These are phyloP conservation scores for Tauraco hartlaubi DNA, from an alignment of 2,797 vertebrate species.

Conservation along the genomic window DNA sequence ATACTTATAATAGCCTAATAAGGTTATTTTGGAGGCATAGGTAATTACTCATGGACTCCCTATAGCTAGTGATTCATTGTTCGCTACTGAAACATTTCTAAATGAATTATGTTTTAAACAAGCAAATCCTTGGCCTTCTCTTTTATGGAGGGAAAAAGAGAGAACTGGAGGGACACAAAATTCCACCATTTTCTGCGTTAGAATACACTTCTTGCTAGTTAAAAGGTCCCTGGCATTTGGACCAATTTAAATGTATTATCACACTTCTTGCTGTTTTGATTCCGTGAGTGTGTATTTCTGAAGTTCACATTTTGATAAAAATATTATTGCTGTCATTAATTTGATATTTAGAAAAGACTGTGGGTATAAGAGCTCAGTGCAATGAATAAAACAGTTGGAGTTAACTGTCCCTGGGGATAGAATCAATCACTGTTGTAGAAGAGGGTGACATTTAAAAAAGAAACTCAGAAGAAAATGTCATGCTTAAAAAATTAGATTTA, in stretches of 20 bases:
- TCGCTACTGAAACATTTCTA: constrained; percentile 46
- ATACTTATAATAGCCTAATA: constrained; percentile 58
- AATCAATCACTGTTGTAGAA: constrained; percentile 85
- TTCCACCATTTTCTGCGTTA: neutral
- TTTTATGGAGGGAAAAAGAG: neutral
- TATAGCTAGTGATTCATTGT: constrained; percentile 51
- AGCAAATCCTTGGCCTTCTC: constrained; percentile 43
- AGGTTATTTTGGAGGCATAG: constrained; percentile 63
- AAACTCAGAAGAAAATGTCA: constrained; percentile 86
- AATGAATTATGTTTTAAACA: constrained; percentile 62
- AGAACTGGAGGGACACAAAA: neutral
- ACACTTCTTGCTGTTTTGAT: neutral
- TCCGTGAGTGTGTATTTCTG: constrained; percentile 10
- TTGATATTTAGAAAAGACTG: constrained; percentile 65
- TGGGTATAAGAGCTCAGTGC: constrained; percentile 61
- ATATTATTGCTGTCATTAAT: constrained; percentile 75
- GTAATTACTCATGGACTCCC: constrained; percentile 48
- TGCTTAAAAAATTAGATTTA: constrained; percentile 89
- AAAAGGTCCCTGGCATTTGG: neutral
- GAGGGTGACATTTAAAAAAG: constrained; percentile 86
- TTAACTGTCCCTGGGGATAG: constrained; percentile 81
- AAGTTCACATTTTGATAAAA: constrained; percentile 54
- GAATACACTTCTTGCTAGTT: neutral
- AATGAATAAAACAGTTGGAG: constrained; percentile 79
- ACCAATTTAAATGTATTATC: neutral